Percentiles rank a stretch among this genome's conserved stretches.
Evolutionary conservation across 2,113 vertebrate species (phyloP).

Genomic region (Thamnaconus septentrionalis): DNA sequence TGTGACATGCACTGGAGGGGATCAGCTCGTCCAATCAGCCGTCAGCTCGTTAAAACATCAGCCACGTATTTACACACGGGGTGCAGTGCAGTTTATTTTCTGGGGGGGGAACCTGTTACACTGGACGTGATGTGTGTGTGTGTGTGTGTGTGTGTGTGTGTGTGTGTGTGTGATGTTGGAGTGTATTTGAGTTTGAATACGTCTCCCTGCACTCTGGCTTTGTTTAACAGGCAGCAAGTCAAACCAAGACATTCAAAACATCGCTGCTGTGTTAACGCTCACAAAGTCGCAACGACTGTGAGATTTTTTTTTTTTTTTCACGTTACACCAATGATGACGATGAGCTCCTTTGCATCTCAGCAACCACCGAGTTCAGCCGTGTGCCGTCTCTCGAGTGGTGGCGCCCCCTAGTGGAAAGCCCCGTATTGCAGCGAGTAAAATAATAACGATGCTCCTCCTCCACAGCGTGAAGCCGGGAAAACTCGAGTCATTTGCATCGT

Average conservation of each 20-base stretch:
- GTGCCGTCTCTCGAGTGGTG: too few relatives aligned
- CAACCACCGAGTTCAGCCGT: neutral
- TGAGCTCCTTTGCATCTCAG: constrained; percentile 7
- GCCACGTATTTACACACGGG: too few relatives aligned
- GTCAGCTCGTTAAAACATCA: too few relatives aligned
- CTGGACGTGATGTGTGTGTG: too few relatives aligned
- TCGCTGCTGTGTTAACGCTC: neutral
- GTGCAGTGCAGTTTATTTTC: too few relatives aligned
- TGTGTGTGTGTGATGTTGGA: too few relatives aligned
- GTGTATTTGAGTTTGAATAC: neutral
- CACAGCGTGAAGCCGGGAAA: constrained; percentile 10
- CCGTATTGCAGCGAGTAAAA: constrained; percentile 57
- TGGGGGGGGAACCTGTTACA: too few relatives aligned
- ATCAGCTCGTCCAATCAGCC: too few relatives aligned
- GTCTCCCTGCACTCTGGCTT: constrained; percentile 17
- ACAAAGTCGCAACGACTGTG: too few relatives aligned
- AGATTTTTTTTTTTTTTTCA: neutral
- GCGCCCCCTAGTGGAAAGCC: neutral
- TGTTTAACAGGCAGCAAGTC: too few relatives aligned
- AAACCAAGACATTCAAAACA: neutral
- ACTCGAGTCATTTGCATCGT: constrained; percentile 47
- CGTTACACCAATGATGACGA: neutral
- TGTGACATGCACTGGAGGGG: too few relatives aligned
- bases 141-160: too few relatives aligned
- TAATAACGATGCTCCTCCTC: constrained; percentile 51